Evolutionary conservation across 2,797 vertebrate genomes (phyloP).

Genomic region (Acipenser transmontanus): DNA sequence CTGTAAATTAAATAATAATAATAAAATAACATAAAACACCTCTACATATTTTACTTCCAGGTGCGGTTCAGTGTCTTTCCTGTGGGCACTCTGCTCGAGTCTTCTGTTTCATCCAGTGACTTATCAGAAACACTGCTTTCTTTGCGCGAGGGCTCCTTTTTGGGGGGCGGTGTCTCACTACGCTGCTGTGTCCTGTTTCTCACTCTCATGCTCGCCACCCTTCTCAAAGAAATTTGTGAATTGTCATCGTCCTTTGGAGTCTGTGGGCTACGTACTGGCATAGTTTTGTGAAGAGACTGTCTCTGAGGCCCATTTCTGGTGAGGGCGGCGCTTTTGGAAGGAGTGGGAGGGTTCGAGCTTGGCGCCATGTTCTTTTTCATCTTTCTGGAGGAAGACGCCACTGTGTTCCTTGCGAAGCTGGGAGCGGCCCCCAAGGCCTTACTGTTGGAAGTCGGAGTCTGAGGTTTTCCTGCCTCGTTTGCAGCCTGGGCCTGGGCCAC

Average conservation of each 20-base stretch:
- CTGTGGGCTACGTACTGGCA: constrained; percentile 30
- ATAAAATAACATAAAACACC: constrained; percentile 5
- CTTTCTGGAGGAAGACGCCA: constrained; percentile 78
- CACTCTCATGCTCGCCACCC: constrained; percentile 68
- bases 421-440: constrained; percentile 58
- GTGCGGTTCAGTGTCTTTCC: constrained; percentile 67
- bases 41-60: constrained; percentile 62
- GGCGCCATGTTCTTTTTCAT: constrained; percentile 60
- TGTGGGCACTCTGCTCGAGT: constrained; percentile 40
- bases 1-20: constrained; percentile 15
- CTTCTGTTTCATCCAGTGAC: constrained; percentile 56
- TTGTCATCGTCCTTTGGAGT: constrained; percentile 50
- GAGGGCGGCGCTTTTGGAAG: constrained; percentile 52
- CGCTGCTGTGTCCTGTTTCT: constrained; percentile 50
- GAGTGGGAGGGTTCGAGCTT: constrained; percentile 44
- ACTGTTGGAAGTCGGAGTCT: constrained; percentile 31
- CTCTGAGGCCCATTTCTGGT: constrained; percentile 60
- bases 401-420: constrained; percentile 84
- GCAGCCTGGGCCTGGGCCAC: constrained; percentile 42
- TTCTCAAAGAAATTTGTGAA: constrained; percentile 41
- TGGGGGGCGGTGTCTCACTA: constrained; percentile 45
- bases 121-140: constrained; percentile 64
- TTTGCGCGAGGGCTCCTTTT: constrained; percentile 40
- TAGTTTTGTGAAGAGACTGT: constrained; percentile 48
- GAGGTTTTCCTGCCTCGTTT: constrained; percentile 47